Evolutionary conservation across 2,888 invertebrate species (phyloP), one percentile per base, ranked within the genome.

Genomic region (Andrena bicolor): DNA sequence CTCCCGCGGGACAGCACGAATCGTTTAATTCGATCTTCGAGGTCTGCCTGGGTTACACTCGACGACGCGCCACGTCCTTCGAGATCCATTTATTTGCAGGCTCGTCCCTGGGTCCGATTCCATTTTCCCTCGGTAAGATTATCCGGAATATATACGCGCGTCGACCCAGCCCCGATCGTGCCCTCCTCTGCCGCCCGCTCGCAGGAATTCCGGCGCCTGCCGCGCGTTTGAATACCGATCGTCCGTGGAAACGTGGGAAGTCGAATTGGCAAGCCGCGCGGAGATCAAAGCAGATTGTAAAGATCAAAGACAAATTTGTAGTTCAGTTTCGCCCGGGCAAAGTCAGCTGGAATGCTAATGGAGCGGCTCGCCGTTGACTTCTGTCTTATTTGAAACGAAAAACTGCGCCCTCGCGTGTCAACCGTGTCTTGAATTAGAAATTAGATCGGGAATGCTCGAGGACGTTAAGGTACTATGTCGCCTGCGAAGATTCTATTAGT

Each of bases 21-120:
- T 86, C 86, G 79, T 86, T 86, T 86, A 83, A 84, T 86, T 86
- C 84, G 83, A 86, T 85, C 86, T 83, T 75, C 68, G 72, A 60
- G 80, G 69, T 76, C 63, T 69, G 28, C 20, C 71, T 76, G 60
- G 58, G 48, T 23, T n/a, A 20, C 71, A 60, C 68, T n/a, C 76
- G 68, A 41, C 73, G 78, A 76, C 79, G 68, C 64, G 63, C 63
- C 51, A 41, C 76, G 79, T 76, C 83, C 78, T 83, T 80, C 80
- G 77, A 85, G 85, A 86, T 87, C 78, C 85, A 86, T 82, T 87
- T 87, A 86, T 81, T 80, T 76, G 76, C 58, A 56, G 56, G 8
- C 68, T 28, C 74, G 61, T 48, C 49, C 69, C 70, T 32, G 63
- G 76, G 66, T 66, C 73, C 79, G 75, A 77, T 84, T 76, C 81